Percentiles rank a stretch among this genome's conserved stretches.
Conservation (phyloP, 2,888 invertebrate species). For the Papilio elwesi region DNA sequence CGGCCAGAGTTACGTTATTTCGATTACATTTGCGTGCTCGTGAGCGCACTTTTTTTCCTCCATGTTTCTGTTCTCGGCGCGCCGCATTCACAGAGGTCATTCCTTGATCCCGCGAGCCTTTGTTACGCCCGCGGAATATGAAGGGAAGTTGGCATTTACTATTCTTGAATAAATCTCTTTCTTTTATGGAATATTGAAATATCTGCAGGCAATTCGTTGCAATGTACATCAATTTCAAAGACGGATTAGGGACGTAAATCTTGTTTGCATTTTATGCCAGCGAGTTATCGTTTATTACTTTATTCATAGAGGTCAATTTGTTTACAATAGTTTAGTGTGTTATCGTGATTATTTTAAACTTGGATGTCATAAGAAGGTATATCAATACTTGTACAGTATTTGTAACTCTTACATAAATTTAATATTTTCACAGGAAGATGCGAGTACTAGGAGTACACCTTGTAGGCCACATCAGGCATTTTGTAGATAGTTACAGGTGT, state of each 20-base stretch:
- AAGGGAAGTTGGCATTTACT: conserved; percentile 67
- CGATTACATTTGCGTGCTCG: conserved; percentile 84
- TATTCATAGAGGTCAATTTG: conserved; percentile 21
- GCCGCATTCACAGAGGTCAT: conserved; percentile 70
- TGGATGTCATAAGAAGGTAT: neutral
- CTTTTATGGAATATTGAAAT: conserved; percentile 79
- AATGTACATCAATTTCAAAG: conserved; percentile 72
- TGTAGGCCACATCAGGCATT: neutral
- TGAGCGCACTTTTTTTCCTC: conserved; percentile 68
- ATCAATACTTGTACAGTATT: too few species aligned
- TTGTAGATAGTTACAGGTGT: neutral
- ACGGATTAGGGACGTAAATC: conserved; percentile 74
- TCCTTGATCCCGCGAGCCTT: conserved; percentile 68
- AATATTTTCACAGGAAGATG: too few species aligned
- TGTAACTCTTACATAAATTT: too few species aligned
- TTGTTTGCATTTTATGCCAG: conserved; percentile 71
- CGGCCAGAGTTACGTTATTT: conserved; percentile 69
- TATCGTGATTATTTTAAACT: conserved; percentile 3
- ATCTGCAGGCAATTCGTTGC: conserved; percentile 71
- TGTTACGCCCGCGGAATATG: conserved; percentile 80
- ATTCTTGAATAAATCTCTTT: conserved; percentile 71
- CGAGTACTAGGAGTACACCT: too few species aligned
- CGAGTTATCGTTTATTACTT: conserved; percentile 59
- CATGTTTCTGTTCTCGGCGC: conserved; percentile 51
- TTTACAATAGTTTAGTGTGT: neutral